Evolutionary conservation across 1,140 invertebrate species (phyloP).

Genomic region (Heliconius himera): DNA sequence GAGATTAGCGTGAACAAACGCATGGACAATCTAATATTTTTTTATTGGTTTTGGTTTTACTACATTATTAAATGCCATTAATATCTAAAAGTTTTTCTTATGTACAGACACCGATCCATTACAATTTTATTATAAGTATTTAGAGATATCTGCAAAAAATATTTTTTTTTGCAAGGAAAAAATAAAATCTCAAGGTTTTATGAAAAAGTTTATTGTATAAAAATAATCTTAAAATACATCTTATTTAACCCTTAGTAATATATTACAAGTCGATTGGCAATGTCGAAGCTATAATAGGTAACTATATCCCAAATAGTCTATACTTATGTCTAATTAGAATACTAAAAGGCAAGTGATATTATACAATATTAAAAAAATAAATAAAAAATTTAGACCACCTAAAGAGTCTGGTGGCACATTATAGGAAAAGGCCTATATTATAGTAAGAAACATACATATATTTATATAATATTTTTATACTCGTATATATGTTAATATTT

Average conservation of each 20-base stretch:
- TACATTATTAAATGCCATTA: too few species aligned
- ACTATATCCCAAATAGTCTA: constrained; percentile 48
- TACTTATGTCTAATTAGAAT: constrained; percentile 42
- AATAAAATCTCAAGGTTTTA: constrained; percentile 35
- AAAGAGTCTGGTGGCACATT: not conserved
- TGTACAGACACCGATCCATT: too few species aligned
- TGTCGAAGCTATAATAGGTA: constrained; percentile 55
- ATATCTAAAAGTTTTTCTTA: too few species aligned
- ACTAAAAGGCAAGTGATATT: constrained; percentile 40
- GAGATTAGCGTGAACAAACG: too few species aligned
- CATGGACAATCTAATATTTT: too few species aligned
- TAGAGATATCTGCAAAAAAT: too few species aligned
- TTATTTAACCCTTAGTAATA: constrained; percentile 50
- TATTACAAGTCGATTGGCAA: constrained; percentile 61
- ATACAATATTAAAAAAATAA: constrained; percentile 37
- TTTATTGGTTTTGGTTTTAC: too few species aligned
- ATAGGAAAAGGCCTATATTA: not conserved
- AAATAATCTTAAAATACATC: constrained; percentile 51
- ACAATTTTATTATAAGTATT: too few species aligned
- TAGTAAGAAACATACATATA: not conserved
- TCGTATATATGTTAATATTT: not conserved
- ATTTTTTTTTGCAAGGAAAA: not conserved
- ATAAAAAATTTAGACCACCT: not conserved
- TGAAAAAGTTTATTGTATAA: constrained; percentile 60
- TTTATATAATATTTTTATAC: not conserved